A percentile compares a stretch with the other conserved stretches of the same genome.
Conservation (phyloP, 1,140 invertebrate genomes). For the Melipona quadrifasciata region DNA sequence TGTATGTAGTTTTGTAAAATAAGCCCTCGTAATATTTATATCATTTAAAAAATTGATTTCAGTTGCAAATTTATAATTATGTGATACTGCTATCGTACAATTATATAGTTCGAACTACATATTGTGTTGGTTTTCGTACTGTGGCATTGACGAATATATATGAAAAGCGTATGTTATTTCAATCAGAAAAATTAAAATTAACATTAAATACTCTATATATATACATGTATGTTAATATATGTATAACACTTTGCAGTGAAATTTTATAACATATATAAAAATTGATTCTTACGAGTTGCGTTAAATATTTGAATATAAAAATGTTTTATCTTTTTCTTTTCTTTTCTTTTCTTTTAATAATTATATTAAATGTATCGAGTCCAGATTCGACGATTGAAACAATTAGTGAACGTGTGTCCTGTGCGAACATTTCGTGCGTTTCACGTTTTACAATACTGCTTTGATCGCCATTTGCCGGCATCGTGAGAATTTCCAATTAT, state of each 20-base stretch:
- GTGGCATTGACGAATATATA: not conserved
- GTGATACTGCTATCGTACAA: not conserved
- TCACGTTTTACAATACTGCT: constrained; percentile 16
- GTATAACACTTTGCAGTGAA: not conserved
- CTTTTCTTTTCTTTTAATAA: not conserved
- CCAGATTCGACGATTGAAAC: not conserved
- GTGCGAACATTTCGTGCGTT: not conserved
- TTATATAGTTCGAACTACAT: not conserved
- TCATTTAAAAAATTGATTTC: not conserved
- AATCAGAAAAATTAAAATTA: not conserved
- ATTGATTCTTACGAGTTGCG: not conserved
- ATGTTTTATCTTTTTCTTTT: not conserved
- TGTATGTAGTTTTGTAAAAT: not conserved
- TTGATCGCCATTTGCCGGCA: constrained; percentile 37
- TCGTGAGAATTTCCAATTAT: not conserved
- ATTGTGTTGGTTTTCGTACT: not conserved
- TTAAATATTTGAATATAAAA: not conserved
- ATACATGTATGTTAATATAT: not conserved
- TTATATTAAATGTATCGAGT: not conserved
- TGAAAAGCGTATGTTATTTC: not conserved
- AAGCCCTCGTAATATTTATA: not conserved
- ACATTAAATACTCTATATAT: not conserved
- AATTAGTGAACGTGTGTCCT: not conserved
- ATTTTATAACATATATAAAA: not conserved
- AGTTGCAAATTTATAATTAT: not conserved